Percentiles rank a stretch among this genome's conserved stretches.
phyloP scores from a whole-genome alignment of 2,888 invertebrate genomes.

The Melangyna quadrimaculata region DNA sequence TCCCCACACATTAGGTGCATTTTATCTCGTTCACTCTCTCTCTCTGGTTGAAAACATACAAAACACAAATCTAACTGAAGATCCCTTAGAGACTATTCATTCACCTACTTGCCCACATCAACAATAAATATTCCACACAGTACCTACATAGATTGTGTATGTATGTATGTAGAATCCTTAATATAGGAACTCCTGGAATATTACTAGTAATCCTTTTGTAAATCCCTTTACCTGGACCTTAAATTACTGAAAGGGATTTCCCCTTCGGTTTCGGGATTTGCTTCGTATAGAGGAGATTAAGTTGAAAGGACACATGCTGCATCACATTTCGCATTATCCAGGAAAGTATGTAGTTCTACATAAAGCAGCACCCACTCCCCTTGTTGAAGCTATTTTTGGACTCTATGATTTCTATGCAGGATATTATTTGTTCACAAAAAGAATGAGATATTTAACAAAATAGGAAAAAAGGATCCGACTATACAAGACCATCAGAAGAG shows the following conservation, averaged over 20 bases:
- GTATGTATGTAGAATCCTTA: not conserved
- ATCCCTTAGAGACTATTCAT: slow-evolving; percentile 25
- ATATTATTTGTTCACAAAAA: slow-evolving; percentile 25
- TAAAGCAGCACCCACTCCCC: not conserved
- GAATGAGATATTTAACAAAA: slow-evolving; percentile 7
- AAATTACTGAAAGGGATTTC: slow-evolving; percentile 67
- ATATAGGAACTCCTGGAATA: not conserved
- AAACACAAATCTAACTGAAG: slow-evolving; percentile 3
- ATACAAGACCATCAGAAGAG: too few species aligned
- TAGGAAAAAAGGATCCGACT: slow-evolving; percentile 1
- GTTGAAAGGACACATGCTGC: slow-evolving; percentile 71
- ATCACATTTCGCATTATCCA: slow-evolving; percentile 62
- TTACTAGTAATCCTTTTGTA: slow-evolving; percentile 61
- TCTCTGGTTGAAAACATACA: not conserved
- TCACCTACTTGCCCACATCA: slow-evolving; percentile 35
- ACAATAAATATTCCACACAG: slow-evolving; percentile 1
- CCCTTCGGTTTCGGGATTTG: slow-evolving; percentile 54
- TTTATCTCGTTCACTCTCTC: not conserved
- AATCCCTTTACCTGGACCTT: slow-evolving; percentile 69
- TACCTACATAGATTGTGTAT: not conserved
- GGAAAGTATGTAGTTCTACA: slow-evolving; percentile 2
- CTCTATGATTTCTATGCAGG: slow-evolving; percentile 10
- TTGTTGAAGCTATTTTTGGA: slow-evolving; percentile 14
- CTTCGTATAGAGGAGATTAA: slow-evolving; percentile 57
- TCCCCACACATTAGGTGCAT: slow-evolving; percentile 47